phyloP scores from a whole-genome alignment of 2,888 invertebrate species.

The Troides aeacus region DNA sequence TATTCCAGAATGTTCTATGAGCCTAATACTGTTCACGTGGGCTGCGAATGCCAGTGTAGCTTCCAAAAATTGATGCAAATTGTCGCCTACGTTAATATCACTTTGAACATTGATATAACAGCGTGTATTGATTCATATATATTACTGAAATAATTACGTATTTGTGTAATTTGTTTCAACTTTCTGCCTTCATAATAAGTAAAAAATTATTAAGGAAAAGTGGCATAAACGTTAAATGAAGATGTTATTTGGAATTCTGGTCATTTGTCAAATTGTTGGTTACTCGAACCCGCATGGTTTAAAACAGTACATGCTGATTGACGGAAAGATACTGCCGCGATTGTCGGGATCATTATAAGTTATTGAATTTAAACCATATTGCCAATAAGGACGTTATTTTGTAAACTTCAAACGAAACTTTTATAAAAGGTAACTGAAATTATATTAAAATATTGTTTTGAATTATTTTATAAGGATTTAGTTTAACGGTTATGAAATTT shows the following conservation, averaged over 20 bases:
- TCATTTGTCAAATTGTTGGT: not conserved
- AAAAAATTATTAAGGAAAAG: not conserved
- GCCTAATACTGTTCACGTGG: conserved; percentile 25
- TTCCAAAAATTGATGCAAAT: conserved; percentile 35
- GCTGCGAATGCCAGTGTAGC: conserved; percentile 30
- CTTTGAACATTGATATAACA: not conserved
- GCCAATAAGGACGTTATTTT: not conserved
- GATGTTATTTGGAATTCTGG: not conserved
- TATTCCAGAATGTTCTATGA: conserved; percentile 4
- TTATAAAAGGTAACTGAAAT: too few species aligned
- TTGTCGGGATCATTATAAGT: not conserved
- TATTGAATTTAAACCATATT: too few species aligned
- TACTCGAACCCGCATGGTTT: not conserved
- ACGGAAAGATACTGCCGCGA: not conserved
- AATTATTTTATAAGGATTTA: not conserved
- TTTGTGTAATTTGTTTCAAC: not conserved
- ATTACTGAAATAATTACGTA: not conserved
- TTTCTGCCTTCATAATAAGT: not conserved
- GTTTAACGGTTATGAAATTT: too few species aligned
- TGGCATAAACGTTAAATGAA: not conserved
- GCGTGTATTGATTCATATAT: not conserved
- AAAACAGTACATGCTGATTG: conserved; percentile 5
- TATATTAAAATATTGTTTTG: too few species aligned
- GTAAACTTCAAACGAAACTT: too few species aligned
- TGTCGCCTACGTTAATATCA: conserved; percentile 27